These are phyloP conservation scores for Tribolium freemani DNA, from an alignment of 2,888 invertebrate species.

Conservation along the genomic window DNA sequence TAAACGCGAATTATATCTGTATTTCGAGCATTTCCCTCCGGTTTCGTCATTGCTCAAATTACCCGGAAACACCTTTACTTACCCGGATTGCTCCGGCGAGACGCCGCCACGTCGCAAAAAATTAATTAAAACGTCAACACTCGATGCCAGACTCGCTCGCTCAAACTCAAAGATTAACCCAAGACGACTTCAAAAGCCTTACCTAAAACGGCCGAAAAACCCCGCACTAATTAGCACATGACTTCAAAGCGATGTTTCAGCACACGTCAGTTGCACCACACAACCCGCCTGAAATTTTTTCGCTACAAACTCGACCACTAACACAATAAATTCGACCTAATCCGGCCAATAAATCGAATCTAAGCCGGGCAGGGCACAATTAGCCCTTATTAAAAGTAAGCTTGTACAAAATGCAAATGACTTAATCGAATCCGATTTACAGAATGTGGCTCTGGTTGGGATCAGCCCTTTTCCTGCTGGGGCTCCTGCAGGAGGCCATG, in stretches of 20 bases:
- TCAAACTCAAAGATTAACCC: background rate
- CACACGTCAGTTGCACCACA: constrained; percentile 41
- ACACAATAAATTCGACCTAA: too few species aligned
- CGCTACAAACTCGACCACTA: too few species aligned
- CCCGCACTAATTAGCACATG: background rate
- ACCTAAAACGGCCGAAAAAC: background rate
- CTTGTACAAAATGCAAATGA: too few species aligned
- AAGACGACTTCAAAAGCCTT: constrained; percentile 60
- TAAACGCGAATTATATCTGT: constrained; percentile 46
- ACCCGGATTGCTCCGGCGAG: background rate
- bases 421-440: constrained; percentile 38
- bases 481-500: constrained; percentile 58
- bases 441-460: constrained; percentile 61
- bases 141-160: background rate
- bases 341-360: background rate
- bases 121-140: background rate
- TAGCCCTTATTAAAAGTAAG: constrained; percentile 28
- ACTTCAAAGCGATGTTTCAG: background rate
- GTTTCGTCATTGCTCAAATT: constrained; percentile 33
- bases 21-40: constrained; percentile 29
- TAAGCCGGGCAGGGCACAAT: background rate
- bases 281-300: background rate
- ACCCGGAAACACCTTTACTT: background rate
- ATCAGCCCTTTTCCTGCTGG: constrained; percentile 48
- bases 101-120: background rate